Evolutionary conservation across 1,140 invertebrate genomes (phyloP).

Genomic region (Thaumetopoea pityocampa): DNA sequence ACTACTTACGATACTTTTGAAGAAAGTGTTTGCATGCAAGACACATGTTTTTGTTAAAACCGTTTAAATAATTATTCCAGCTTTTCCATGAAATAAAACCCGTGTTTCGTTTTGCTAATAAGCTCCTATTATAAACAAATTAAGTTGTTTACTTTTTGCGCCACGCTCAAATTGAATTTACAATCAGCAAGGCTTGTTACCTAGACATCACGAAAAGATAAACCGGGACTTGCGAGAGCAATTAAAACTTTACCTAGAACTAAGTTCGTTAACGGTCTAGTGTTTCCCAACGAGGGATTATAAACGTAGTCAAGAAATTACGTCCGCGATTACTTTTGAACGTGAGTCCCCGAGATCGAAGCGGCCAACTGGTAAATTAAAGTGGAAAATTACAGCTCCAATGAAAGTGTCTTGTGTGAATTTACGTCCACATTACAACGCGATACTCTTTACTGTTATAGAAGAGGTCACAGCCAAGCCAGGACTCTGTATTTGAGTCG

Average conservation of each 20-base stretch:
- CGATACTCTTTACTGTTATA: no score
- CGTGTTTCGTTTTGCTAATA: no score
- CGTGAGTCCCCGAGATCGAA: slow-evolving; percentile 25
- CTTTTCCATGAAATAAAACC: no score
- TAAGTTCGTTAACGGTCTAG: slow-evolving; percentile 60
- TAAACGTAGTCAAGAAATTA: slow-evolving; percentile 47
- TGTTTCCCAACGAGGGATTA: slow-evolving; percentile 45
- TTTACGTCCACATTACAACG: slow-evolving; percentile 24
- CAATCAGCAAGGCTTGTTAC: slow-evolving; percentile 60
- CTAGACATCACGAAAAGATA: slow-evolving; percentile 60
- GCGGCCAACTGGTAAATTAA: slow-evolving; percentile 40
- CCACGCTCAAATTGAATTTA: slow-evolving; percentile 59
- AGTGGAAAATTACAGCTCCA: slow-evolving; percentile 27
- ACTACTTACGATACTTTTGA: no score
- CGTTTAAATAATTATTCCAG: no score
- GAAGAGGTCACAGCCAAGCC: no score
- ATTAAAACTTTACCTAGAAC: slow-evolving; percentile 70
- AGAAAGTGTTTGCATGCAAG: no score
- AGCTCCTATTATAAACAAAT: no score
- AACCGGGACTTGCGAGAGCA: slow-evolving; percentile 62
- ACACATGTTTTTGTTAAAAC: no score
- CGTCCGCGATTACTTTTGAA: slow-evolving; percentile 48
- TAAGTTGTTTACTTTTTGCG: no score
- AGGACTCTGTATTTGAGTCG: no score
- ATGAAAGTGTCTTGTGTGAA: slow-evolving; percentile 32